Base-by-base conservation (phyloP, 2,113 vertebrate genomes). In the Aythya baeri region DNA sequence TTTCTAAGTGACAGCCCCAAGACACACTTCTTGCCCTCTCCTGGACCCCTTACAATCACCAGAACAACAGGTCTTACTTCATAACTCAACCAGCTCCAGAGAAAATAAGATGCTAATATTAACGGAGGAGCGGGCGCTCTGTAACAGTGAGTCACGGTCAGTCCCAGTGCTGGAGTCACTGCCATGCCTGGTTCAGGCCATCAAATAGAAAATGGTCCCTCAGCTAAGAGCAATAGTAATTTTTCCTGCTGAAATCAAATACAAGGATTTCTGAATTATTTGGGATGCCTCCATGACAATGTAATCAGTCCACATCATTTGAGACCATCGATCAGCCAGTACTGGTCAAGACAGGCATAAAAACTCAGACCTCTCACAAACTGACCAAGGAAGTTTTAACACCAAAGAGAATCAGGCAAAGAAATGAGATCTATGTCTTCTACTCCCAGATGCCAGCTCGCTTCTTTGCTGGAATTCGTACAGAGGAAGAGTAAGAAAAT, bases 151-250 rank as follows among this genome's bases (percentile, higher is more conserved):
- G 31, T 49, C 58, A 23, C 3, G 29, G 34, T 85, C 58, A 63
- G 21, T 41, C 25, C 57, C 27, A 38, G 22, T 23, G 66, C 54
- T 57, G 49, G 58, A 93, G 71, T 52, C 66, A 63, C 21, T 59
- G 54, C 16, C 1, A 15, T 17, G 66, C 67, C 52, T 65, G 46
- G 34, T 87, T 93, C 71, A 87, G 75, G 61, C 26, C 32, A 65
- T 17, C 93, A 71, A 93, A 94, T 83, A 85, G 93, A 94, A 96
- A 86, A 80, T 32, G 43, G 78, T 79, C 27, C 58, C 91, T 94
- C 84, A 83, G 83, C 84, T 91, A 92, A 92, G 82, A 92, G 18
- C 78, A 93, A 87, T 70, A 49, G 67, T 16, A 34, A 34, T 27
- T 86, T 74, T 81, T 23, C 49, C 76, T 49, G 62, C 17, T 1